Evolutionary conservation across 2,888 invertebrate species (phyloP).

Genomic region (Ceraclea dissimilis): DNA sequence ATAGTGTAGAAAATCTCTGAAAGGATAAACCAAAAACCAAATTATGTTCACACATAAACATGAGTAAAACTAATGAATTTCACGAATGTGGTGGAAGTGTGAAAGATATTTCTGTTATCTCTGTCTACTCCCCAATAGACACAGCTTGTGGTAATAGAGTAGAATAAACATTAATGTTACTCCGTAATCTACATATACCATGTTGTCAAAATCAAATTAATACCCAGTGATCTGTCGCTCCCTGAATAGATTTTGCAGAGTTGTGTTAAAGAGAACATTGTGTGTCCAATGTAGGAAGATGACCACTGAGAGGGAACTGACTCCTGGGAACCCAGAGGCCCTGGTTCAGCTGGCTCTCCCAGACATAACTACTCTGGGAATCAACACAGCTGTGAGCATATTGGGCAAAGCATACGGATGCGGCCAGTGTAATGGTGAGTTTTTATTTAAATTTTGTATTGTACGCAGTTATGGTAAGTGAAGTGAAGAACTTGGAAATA

Average conservation of each 20-base stretch:
- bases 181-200: too few relatives aligned
- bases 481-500: too few relatives aligned
- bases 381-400: constrained; percentile 47
- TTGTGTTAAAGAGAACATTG: too few relatives aligned
- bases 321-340: constrained; percentile 40
- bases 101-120: not conserved
- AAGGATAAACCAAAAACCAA: too few relatives aligned
- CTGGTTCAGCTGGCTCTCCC: constrained; percentile 42
- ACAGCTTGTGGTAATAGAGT: too few relatives aligned
- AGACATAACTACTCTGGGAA: constrained; percentile 37
- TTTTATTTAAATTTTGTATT: constrained; percentile 2
- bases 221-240: too few relatives aligned
- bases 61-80: not conserved
- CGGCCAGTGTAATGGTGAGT: constrained; percentile 40
- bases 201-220: too few relatives aligned
- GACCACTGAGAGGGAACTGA: constrained; percentile 53
- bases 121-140: too few relatives aligned
- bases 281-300: constrained; percentile 30
- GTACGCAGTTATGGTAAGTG: too few relatives aligned
- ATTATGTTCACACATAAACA: not conserved
- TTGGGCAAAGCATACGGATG: constrained; percentile 49
- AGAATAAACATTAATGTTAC: too few relatives aligned
- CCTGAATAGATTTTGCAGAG: too few relatives aligned
- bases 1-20: constrained; percentile 64
- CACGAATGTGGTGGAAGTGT: not conserved